Evolutionary conservation across 2,113 vertebrate species (phyloP).

Genomic region (Plecotus auritus): DNA sequence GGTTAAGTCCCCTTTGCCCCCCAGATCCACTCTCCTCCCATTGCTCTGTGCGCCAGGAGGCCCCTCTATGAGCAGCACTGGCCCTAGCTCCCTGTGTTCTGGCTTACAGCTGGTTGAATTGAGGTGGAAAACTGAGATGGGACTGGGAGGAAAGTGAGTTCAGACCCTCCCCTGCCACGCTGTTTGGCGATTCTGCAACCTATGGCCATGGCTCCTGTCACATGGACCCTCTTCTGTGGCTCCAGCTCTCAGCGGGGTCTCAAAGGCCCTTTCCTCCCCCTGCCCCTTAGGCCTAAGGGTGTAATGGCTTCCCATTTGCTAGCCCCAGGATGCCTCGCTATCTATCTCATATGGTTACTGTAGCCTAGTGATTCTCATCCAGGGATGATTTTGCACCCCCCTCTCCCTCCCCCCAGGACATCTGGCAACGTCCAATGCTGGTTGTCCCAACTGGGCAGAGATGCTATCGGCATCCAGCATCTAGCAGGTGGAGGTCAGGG

Average conservation of each 20-base stretch:
- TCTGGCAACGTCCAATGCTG: background rate
- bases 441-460: background rate
- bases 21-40: background rate
- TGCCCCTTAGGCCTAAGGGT: background rate
- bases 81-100: background rate
- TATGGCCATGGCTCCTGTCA: background rate
- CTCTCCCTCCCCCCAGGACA: background rate
- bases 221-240: background rate
- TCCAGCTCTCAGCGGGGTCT: background rate
- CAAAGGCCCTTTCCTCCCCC: background rate
- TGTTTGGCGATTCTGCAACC: background rate
- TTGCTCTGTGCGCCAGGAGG: background rate
- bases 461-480: background rate
- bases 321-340: background rate
- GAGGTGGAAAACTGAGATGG: background rate
- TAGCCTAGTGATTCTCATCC: background rate
- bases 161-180: background rate
- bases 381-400: background rate
- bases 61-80: fast-evolving
- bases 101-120: background rate
- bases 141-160: background rate
- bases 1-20: too few relatives aligned
- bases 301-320: background rate
- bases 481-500: background rate
- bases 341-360: background rate